Conservation (phyloP, 1,140 invertebrate genomes). For the Aphelinus atriplicis region DNA sequence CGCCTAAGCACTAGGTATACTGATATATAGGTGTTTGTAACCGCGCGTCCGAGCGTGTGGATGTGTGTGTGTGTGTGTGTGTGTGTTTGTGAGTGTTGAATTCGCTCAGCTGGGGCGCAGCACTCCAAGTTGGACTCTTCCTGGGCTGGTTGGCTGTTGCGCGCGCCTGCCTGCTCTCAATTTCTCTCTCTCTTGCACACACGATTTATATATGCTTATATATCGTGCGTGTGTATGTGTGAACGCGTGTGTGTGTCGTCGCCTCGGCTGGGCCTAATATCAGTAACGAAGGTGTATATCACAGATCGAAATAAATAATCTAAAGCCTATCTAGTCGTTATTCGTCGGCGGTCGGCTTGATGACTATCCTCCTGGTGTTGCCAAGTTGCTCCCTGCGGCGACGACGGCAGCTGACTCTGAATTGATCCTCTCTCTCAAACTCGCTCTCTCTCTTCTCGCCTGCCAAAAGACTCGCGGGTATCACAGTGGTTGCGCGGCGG, state of each 20-base stretch:
- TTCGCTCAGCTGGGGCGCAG: neutral
- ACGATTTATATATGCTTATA: conserved; percentile 1
- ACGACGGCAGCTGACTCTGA: conserved; percentile 22
- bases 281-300: conserved; percentile 52
- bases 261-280: conserved; percentile 40
- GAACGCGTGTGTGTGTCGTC: neutral
- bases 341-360: neutral
- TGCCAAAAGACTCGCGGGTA: no score
- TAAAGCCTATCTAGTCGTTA: conserved; percentile 54
- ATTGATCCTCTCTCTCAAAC: conserved; percentile 8
- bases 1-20: conserved; percentile 54
- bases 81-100: neutral
- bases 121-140: conserved; percentile 5
- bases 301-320: conserved; percentile 62
- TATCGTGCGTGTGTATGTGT: neutral
- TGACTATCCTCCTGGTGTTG: neutral
- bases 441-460: conserved; percentile 17
- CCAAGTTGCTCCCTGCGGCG: neutral
- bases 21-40: conserved; percentile 48
- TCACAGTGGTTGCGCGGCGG: neutral
- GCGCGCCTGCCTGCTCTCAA: neutral
- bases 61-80: no score
- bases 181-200: conserved; percentile 3
- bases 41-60: neutral
- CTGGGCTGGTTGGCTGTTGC: neutral